Base-by-base conservation (phyloP, 2,888 invertebrate species). In the Tiphia femorata region DNA sequence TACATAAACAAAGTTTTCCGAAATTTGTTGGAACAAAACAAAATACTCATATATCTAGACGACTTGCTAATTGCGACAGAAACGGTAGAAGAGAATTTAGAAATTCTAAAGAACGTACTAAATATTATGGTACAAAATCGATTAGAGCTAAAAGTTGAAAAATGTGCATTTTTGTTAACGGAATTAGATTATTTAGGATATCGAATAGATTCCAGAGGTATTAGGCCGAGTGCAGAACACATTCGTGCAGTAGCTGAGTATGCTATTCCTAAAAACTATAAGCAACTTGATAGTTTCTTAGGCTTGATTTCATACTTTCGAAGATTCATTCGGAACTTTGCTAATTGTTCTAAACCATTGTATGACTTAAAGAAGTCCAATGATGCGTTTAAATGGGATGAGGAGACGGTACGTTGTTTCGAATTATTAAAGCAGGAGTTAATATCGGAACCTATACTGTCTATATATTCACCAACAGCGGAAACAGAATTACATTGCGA, bases 401-500 rank as follows among this genome's bases (percentile, higher is more conserved):
- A 43, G 38, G 43, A 55, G 40, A 60, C 72, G 47, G 37, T 66
- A 27, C 12, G 42, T 6, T 51, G 62, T 41, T 73, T 76, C 54
- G 53, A 69, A 12, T 37, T 14, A 27, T 47, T 73, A 6, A 72
- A 73, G 54, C 25, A 14, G 8, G 27, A 30, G 19, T 58, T 78
- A 35, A 37, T 58, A 8, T 40, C 50, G 23, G 42, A 64, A 50
- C 77, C 76, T n/a, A 62, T 78, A 23, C 62, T 80, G 38, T 48
- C 61, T 6, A 59, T 79, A 12, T 83, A 75, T 57, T 68, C 70
- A 21, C 76, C 76, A 0, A 49, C 54, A 8, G 55, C 62, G 12
- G 67, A 73, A 7, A 29, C 29, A n/a, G 29, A 29, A 7, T 2
- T 29, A 29, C 29, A 29, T 29, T 29, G 29, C 12, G 41, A 41